Evolutionary conservation across 2,113 vertebrate species (phyloP).

Genomic region (Opisthocomus hoazin): DNA sequence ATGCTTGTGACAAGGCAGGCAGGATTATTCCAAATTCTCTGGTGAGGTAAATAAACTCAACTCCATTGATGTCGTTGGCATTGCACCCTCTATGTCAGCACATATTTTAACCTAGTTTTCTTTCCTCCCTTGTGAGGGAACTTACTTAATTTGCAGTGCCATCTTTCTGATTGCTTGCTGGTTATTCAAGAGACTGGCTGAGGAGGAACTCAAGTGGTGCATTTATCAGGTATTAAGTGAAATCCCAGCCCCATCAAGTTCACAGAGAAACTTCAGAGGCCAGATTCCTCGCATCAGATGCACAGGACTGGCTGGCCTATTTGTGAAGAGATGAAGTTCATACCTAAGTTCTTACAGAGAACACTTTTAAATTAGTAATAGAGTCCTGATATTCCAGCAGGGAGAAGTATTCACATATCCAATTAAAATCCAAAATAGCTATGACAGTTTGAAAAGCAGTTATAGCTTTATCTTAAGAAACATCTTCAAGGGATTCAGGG

Average conservation of each 20-base stretch:
- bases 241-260: neutral
- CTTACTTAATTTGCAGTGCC: neutral
- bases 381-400: neutral
- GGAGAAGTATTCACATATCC: neutral
- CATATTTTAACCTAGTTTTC: constrained; percentile 11
- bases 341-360: neutral
- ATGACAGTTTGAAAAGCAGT: neutral
- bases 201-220: neutral
- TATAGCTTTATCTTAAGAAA: neutral
- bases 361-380: neutral
- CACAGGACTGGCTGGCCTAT: neutral
- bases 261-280: neutral
- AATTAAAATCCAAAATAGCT: neutral
- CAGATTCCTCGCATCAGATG: neutral
- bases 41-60: constrained; percentile 13
- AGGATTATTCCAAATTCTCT: constrained; percentile 21
- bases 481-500: neutral
- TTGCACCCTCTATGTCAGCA: neutral
- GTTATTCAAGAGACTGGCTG: neutral
- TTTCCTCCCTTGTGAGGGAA: neutral
- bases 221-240: neutral
- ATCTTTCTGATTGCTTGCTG: neutral
- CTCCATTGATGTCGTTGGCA: neutral
- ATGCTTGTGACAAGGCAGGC: neutral
- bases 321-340: neutral